phyloP scores from a whole-genome alignment of 2,888 invertebrate species.

The Dasypogon diadema region DNA sequence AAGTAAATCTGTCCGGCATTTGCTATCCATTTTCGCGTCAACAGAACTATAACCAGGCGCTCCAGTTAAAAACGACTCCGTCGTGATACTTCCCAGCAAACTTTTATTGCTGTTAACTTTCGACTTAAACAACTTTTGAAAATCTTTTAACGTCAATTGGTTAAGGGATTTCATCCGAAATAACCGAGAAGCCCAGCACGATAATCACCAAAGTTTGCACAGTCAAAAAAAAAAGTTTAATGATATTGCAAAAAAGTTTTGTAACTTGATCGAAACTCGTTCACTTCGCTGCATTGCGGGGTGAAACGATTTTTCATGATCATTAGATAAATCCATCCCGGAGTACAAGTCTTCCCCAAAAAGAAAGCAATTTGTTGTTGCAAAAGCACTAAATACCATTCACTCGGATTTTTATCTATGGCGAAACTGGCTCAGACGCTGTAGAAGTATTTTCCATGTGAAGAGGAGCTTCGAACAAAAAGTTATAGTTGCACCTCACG shows the following conservation, averaged over 20 bases:
- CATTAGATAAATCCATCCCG: slow-evolving; percentile 22
- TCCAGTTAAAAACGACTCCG: not conserved
- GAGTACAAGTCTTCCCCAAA: not conserved
- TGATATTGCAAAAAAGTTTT: slow-evolving; percentile 28
- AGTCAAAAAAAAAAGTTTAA: slow-evolving; percentile 27
- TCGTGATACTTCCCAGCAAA: slow-evolving; percentile 10
- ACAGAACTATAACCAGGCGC: slow-evolving; percentile 19
- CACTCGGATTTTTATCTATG: not conserved
- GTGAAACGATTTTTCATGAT: slow-evolving; percentile 14
- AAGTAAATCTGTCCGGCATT: not conserved
- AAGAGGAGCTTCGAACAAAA: not conserved
- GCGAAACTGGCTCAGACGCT: not conserved
- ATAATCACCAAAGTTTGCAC: slow-evolving; percentile 32
- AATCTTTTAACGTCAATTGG: slow-evolving; percentile 20
- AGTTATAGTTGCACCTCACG: not conserved
- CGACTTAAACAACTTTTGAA: slow-evolving; percentile 30
- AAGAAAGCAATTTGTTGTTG: slow-evolving; percentile 38
- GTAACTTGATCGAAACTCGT: slow-evolving; percentile 8
- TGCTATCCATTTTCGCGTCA: slow-evolving; percentile 9
- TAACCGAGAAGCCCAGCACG: slow-evolving; percentile 3
- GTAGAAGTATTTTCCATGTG: not conserved
- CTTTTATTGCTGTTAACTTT: slow-evolving; percentile 32
- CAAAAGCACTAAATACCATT: slow-evolving; percentile 1
- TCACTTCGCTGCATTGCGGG: slow-evolving; percentile 12
- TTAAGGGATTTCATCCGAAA: slow-evolving; percentile 8